A percentile compares a stretch with the other conserved stretches of the same genome.
These are phyloP conservation scores for Oligia latruncula DNA, from an alignment of 2,888 invertebrate species.

Conservation along the genomic window DNA sequence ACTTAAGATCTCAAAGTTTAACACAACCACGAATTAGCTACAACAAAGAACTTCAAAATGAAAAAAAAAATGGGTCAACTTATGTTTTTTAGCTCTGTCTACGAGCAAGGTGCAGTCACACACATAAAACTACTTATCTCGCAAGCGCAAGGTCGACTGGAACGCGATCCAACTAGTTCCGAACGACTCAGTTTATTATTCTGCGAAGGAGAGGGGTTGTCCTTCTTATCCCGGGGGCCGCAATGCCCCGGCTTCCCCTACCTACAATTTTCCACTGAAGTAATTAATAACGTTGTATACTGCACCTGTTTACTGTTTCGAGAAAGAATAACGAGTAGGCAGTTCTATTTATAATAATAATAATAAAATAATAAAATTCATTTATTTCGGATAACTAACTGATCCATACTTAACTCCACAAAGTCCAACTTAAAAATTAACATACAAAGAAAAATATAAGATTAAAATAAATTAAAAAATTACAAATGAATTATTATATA, in stretches of 20 bases:
- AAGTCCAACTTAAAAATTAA: no score
- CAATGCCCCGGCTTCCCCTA: background rate
- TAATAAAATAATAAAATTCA: no score
- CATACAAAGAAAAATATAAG: no score
- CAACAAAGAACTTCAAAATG: background rate
- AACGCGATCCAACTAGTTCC: background rate
- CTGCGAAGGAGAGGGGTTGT: background rate
- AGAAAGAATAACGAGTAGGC: background rate
- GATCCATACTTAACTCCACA: no score
- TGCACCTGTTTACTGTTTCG: background rate
- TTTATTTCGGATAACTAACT: no score
- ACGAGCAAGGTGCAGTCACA: background rate
- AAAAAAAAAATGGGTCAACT: background rate
- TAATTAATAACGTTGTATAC: conserved; percentile 16
- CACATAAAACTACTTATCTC: background rate
- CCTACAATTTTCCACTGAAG: background rate
- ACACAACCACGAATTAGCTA: background rate
- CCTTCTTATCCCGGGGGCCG: background rate
- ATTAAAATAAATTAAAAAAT: no score
- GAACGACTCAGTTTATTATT: background rate
- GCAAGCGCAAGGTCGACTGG: background rate
- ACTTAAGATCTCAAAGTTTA: background rate
- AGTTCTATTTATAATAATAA: conserved; percentile 9
- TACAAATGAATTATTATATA: no score
- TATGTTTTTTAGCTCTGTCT: background rate